Base-by-base conservation (phyloP, 2,888 invertebrate species). In the Bedellia somnulentella region DNA sequence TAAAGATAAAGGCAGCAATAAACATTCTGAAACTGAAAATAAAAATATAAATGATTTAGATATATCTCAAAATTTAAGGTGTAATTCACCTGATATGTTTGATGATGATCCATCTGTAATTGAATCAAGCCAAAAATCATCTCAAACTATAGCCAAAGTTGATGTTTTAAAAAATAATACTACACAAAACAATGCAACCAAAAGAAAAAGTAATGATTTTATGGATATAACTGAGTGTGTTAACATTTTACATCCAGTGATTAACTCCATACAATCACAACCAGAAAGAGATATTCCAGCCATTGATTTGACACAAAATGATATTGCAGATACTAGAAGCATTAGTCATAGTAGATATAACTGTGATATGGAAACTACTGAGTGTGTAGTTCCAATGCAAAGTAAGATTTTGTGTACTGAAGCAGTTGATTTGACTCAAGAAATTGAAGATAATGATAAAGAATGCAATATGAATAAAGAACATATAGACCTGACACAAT, bases 41-140 rank as follows among this genome's bases (percentile, higher is more conserved):
- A 9, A 23, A 11, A 27, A 15, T 26, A 5, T 13, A 12, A 28
- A 33, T 16, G 12, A 34, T 27, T 29, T 38, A 10, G 26, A 31
- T 24, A 36, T 24, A 37, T 18, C 36, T 32, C 25, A 26, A 27
- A 15, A 23, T 18, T 26, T 27, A 14, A 59, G 73, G 48, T 59
- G 70, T 42, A 39, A 40, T 36, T 76, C 77, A 3, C 77, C 77
- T 29, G 76, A 77, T 45, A 42, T 77, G 25, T 77, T 77, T 59
- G 77, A 66, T 49, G 75, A 75, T 49, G 75, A 75, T 8, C 13
- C 24, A 16, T 22, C 33, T 25, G 22, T 33, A 5, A 25, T 24
- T 14, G 41, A 38, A 25, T n/a, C n/a, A n/a, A n/a, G n/a, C n/a
- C n/a, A n/a, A n/a, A n/a, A n/a, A n/a, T n/a, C n/a, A n/a, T n/a